Conservation (phyloP, 2,888 invertebrate species). For the Cephus nigrinus region DNA sequence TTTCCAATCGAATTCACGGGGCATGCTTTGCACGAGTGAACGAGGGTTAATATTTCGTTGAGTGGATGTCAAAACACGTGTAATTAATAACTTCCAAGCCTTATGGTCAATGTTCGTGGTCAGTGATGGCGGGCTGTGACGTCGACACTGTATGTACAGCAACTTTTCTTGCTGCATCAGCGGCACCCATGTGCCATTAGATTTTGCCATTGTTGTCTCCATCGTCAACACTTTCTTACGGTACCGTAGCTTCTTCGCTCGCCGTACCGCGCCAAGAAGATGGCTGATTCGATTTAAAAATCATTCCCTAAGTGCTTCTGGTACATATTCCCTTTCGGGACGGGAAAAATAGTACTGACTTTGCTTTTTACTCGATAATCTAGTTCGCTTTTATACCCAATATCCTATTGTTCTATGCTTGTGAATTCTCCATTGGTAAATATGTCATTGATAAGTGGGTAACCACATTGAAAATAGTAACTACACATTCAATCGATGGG, state of each 20-base stretch:
- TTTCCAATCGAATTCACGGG: neutral
- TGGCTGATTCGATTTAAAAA: slow-evolving; percentile 57
- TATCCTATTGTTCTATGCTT: neutral
- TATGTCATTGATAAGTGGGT: too few species aligned
- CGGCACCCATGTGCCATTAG: neutral
- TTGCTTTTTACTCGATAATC: neutral
- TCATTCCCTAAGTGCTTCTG: slow-evolving; percentile 57
- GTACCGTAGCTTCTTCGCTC: slow-evolving; percentile 2
- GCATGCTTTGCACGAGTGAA: neutral
- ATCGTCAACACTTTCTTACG: slow-evolving; percentile 46
- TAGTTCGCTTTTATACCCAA: neutral
- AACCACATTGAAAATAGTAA: neutral
- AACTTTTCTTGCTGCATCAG: slow-evolving; percentile 11
- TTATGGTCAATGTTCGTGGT: neutral
- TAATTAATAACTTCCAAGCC: neutral
- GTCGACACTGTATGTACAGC: neutral
- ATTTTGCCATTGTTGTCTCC: slow-evolving; percentile 5
- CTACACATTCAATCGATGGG: neutral
- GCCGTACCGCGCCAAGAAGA: slow-evolving; percentile 25
- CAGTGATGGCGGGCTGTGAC: neutral
- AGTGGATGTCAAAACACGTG: slow-evolving; percentile 4
- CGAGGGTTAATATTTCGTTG: neutral
- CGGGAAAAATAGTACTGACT: neutral
- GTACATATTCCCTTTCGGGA: neutral
- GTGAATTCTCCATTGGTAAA: neutral